Base-by-base conservation (phyloP, 2,888 invertebrate species). In the Sthenelais limicola region DNA sequence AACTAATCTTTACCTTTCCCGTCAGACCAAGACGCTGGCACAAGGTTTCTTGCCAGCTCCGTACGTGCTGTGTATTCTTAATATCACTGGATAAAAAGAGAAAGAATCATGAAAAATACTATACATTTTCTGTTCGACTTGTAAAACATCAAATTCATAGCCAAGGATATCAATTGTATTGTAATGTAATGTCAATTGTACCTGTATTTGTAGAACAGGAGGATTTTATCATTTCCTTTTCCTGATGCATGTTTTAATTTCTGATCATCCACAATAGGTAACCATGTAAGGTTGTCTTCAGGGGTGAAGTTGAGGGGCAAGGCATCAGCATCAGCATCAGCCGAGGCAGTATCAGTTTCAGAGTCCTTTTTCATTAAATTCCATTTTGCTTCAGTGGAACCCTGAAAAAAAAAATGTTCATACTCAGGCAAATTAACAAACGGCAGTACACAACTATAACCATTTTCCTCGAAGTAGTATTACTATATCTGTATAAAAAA, bases 201-300 rank as follows among this genome's bases (percentile, higher is more conserved):
- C 73, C 70, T 72, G 47, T 73, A 73, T 24, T 71, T 70, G 38
- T 73, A 73, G 32, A 73, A 73, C 12, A 73, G 71, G 3, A 73
- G 52, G 2, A 73, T 38, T 24, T 32, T 24, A 26, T 54, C 68
- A 15, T 33, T 32, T n/a, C 18, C 48, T 48, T 54, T 28, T 3
- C 52, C 54, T 54, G 48, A 35, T n/a, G 35, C 33, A 2, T n/a
- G 24, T 1, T 38, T 43, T 47, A 15, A 43, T 12, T 33, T 30
- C 32, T 28, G n/a, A 33, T 12, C 38, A 1, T 7, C 38, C 26
- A 7, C 49, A 54, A 3, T 9, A 24, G 72, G 72, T 24, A 72
- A 26, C 72, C 72, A 72, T 26, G 66, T 32, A 21, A 28, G 67
- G 28, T 47, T 51, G 43, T 66, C 49, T 7, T 4, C n/a, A 7